Base-by-base conservation (phyloP, 2,888 invertebrate genomes). In the Campopleginae sp. region DNA sequence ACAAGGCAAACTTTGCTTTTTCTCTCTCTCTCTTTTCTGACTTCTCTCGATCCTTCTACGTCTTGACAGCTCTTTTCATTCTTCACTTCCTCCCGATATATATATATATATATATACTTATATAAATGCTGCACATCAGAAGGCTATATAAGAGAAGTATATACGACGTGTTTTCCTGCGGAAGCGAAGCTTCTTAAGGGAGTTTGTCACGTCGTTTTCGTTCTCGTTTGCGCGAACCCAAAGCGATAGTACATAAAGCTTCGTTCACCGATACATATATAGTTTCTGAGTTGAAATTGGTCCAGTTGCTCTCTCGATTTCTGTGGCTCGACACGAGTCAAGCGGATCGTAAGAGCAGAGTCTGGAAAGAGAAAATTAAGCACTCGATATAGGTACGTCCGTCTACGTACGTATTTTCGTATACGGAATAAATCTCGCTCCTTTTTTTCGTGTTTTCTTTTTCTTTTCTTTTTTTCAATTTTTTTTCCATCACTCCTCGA, bases 151-250 rank as follows among this genome's bases (percentile, higher is more conserved):
- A 19, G 51, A 63, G 31, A 58, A 70, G 61, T 71, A 71, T 75
- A 79, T 71, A 79, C 46, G 46, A 72, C 85, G 81, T 85, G 81
- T 85, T 81, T 82, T 85, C 81, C 81, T 81, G 65, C 75, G 66
- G 70, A 79, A 78, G 77, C 80, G 79, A 74, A 82, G 80, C 85
- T 87, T 85, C 86, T 86, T 86, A 82, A 83, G 75, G 78, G 83
- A 84, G 86, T 88, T 88, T 88, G 85, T 88, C 85, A 84, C 86
- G 81, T 82, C 84, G 86, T 82, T 54, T 76, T 84, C 79, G 79
- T 84, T 86, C 72, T 79, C 70, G 63, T 84, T 76, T 86, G 66
- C 68, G 48, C 54, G 46, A 31, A 61, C 71, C 61, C 46, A 58
- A 68, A 68, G 76, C 74, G 78, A 74, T 84, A 79, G 75, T 51